A percentile compares a stretch with the other conserved stretches of the same genome.
Evolutionary conservation across 2,797 vertebrate species (phyloP).

Genomic region (Erithacus rubecula): DNA sequence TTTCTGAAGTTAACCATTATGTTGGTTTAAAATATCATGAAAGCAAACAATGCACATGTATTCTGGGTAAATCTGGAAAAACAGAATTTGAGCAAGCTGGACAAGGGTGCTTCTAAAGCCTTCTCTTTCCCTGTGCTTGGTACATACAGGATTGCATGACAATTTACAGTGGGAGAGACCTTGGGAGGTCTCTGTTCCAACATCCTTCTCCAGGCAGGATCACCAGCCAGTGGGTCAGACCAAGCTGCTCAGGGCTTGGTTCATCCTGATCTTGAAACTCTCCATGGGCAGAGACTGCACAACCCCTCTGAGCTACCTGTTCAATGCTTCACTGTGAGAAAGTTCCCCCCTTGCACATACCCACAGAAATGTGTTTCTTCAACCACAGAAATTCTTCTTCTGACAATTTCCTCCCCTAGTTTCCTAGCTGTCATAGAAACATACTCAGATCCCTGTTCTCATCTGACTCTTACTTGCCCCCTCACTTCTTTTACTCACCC

Average conservation of each 20-base stretch:
- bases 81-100: not conserved
- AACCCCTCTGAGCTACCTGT: not conserved
- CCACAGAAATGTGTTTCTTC: not conserved
- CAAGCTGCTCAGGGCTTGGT: not conserved
- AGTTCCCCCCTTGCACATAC: not conserved
- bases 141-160: not conserved
- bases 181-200: not conserved
- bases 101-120: not conserved
- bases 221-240: not conserved
- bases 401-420: not conserved
- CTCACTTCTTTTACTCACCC: not conserved
- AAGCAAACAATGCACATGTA: not conserved
- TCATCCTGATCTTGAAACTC: not conserved
- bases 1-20: not conserved
- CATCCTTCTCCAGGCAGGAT: not conserved
- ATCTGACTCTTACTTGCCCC: not conserved
- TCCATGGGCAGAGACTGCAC: not conserved
- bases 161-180: not conserved
- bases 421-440: not conserved
- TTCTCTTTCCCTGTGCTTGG: not conserved
- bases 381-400: not conserved
- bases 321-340: not conserved
- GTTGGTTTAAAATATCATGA: not conserved
- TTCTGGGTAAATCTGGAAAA: not conserved
- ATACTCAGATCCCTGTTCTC: not conserved